Base-by-base conservation (phyloP, 2,888 invertebrate species). In the Tipula lateralis region DNA sequence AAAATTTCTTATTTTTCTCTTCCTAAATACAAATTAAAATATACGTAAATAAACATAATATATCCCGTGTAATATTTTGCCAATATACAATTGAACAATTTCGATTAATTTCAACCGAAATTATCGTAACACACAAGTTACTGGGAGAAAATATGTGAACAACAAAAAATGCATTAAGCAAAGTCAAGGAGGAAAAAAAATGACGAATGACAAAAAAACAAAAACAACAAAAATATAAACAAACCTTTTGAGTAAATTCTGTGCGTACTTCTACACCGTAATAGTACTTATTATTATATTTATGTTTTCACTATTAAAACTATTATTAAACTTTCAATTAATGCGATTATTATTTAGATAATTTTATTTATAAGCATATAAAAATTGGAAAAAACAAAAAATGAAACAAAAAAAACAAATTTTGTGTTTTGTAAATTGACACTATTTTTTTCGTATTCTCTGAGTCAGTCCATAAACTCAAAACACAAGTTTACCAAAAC, bases 151-250 rank as follows among this genome's bases (percentile, higher is more conserved):
- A 66, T 66, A n/a, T n/a, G n/a, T n/a, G n/a, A n/a, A 66, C 66
- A 66, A 66, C 66, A 66, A 66, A 66, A 66, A 66, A 19, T 24
- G 66, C 66, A 66, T 66, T 66, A 66, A 24, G 66, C 66, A 9
- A 24, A 24, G 44, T 36, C 44, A 44, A 44, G 44, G 66, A 66
- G 66, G 66, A 66, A 66, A 66, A 66, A 44, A 44, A 9, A 66
- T 66, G 66, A 66, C 66, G 66, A 66, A 66, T 66, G 66, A 66
- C 66, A 66, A 66, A 66, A 66, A 66, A 66, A 24, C 66, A 66
- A 66, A 66, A 66, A 66, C 66, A 66, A 66, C 66, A 66, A 66
- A 66, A 66, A 66, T 66, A 66, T 66, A 66, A 66, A 66, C 66
- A 66, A 66, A 66, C 66, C 66, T 66, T n/a, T 66, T 66, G 66